Percentiles rank a stretch among this genome's conserved stretches.
phyloP scores from a whole-genome alignment of 1,140 invertebrate species.

The Atta colombica region DNA sequence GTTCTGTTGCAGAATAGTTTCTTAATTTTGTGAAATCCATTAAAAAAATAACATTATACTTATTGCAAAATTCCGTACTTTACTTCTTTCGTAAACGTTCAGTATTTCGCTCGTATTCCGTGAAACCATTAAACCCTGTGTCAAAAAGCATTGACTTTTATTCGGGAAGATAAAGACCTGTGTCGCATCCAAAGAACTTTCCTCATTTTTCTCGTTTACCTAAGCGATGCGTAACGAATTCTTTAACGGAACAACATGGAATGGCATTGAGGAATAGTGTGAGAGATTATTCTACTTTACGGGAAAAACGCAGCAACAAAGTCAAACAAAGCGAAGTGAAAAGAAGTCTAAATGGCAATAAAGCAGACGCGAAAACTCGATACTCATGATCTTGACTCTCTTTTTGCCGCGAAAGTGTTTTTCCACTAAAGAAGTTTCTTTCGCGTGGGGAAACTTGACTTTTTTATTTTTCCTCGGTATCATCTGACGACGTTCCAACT shows the following conservation, averaged over 20 bases:
- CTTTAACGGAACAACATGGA: conserved; percentile 31
- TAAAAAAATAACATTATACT: not conserved
- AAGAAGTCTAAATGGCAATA: conserved; percentile 74
- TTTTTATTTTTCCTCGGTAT: conserved; percentile 35
- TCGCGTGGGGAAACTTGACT: conserved; percentile 61
- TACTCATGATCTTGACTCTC: conserved; percentile 65
- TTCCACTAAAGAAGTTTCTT: conserved; percentile 54
- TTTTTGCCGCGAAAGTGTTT: conserved; percentile 56
- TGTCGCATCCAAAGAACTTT: conserved; percentile 29
- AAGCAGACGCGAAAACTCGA: conserved; percentile 69
- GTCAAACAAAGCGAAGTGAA: conserved; percentile 59
- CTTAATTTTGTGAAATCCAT: not conserved
- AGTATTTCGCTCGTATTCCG: not conserved
- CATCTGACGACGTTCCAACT: conserved; percentile 26
- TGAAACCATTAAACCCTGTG: conserved; percentile 1
- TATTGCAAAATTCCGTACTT: not conserved
- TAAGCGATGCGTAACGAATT: conserved; percentile 49
- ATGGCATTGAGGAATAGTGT: conserved; percentile 16
- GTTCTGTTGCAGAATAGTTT: not conserved
- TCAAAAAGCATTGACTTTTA: conserved; percentile 18
- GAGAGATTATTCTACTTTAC: conserved; percentile 57
- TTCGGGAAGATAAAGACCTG: conserved; percentile 37
- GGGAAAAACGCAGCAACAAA: conserved; percentile 28
- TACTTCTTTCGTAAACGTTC: not conserved
- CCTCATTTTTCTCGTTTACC: conserved; percentile 50